Percentiles rank a stretch among this genome's conserved stretches.
Conservation (phyloP, 2,888 invertebrate genomes). For the Pachliopta kotzebuea region DNA sequence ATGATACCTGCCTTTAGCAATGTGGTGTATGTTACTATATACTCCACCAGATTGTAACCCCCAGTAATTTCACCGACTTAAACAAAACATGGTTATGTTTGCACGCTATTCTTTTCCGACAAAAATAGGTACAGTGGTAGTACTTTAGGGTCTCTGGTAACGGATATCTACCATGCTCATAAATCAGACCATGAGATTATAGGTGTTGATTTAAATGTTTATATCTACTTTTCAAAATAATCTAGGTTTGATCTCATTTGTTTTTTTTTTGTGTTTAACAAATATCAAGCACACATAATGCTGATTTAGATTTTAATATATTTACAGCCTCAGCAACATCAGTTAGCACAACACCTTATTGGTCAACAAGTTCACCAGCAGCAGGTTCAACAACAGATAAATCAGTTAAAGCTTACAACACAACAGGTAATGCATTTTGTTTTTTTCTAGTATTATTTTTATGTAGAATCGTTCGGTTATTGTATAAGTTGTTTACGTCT, state of each 20-base stretch:
- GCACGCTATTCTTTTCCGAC: too few relatives aligned
- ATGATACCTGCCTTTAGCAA: too few relatives aligned
- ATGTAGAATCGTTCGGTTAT: too few relatives aligned
- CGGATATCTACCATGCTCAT: too few relatives aligned
- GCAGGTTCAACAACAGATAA: conserved; percentile 44
- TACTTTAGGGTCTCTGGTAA: too few relatives aligned
- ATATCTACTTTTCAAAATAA: background rate
- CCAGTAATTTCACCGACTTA: too few relatives aligned
- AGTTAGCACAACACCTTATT: conserved; percentile 55
- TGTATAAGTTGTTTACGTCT: too few relatives aligned
- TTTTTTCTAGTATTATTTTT: background rate
- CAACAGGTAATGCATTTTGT: conserved; percentile 54
- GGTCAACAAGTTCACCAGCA: conserved; percentile 57
- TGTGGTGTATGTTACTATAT: too few relatives aligned
- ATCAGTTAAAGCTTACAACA: conserved; percentile 61
- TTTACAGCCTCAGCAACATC: conserved; percentile 48
- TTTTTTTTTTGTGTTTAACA: background rate
- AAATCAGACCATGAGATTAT: background rate
- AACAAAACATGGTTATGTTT: too few relatives aligned
- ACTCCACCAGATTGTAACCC: too few relatives aligned
- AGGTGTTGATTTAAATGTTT: background rate
- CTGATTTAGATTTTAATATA: background rate
- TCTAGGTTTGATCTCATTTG: background rate
- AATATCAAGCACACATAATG: background rate
- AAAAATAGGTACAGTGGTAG: too few relatives aligned